A percentile compares a stretch with the other conserved stretches of the same genome.
Evolutionary conservation across 2,113 vertebrate species (phyloP).

Genomic region (Channa maculata): DNA sequence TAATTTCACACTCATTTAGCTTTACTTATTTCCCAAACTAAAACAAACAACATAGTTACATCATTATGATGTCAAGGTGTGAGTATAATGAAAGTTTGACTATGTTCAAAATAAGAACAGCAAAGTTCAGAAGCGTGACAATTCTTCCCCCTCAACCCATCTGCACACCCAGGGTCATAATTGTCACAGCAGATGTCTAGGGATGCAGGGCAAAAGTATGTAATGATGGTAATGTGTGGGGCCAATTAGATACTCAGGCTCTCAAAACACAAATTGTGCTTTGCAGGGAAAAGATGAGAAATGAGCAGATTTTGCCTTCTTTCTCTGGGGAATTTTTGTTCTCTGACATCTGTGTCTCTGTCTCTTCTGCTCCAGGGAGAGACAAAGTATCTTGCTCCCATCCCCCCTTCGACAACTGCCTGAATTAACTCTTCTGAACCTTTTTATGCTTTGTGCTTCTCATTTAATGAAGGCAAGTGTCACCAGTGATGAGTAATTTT

Average conservation of each 20-base stretch:
- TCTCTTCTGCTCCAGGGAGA: slow-evolving; percentile 72
- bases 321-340: slow-evolving; percentile 76
- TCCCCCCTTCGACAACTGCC: slow-evolving; percentile 16
- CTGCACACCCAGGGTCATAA: slow-evolving; percentile 58
- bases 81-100: slow-evolving; percentile 14
- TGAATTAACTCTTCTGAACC: slow-evolving; percentile 35
- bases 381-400: slow-evolving; percentile 48
- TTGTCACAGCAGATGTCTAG: slow-evolving; percentile 73
- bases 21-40: too few species aligned
- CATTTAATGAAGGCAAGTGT: slow-evolving; percentile 5
- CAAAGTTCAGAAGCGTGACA: slow-evolving; percentile 24
- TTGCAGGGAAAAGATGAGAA: slow-evolving; percentile 37
- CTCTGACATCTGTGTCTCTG: slow-evolving; percentile 81
- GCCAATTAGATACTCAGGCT: slow-evolving; percentile 54
- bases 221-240: slow-evolving; percentile 42
- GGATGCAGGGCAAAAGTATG: slow-evolving; percentile 50
- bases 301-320: slow-evolving; percentile 56
- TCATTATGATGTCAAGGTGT: not conserved
- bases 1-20: not conserved
- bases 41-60: not conserved
- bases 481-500: slow-evolving; percentile 1
- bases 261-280: slow-evolving; percentile 18
- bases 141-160: slow-evolving; percentile 46
- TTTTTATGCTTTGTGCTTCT: slow-evolving; percentile 21
- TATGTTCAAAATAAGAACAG: slow-evolving; percentile 17